Evolutionary conservation across 2,113 vertebrate species (phyloP).

Genomic region (Pteropus alecto): DNA sequence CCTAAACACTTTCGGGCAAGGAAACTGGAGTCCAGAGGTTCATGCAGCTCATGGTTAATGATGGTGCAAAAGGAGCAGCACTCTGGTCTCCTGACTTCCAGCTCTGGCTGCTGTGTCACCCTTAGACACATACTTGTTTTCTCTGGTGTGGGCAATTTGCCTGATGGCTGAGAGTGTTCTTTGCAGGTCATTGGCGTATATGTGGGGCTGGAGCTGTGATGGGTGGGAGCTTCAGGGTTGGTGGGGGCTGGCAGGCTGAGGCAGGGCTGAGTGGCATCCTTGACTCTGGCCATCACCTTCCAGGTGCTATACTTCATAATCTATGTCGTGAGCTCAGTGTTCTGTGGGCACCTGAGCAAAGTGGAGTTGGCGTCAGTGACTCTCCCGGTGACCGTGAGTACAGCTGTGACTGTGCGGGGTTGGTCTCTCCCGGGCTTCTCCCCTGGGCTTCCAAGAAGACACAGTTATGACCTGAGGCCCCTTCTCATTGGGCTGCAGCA

Average conservation of each 20-base stretch:
- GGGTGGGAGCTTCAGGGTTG: background rate
- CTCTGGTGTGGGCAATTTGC: fast-evolving
- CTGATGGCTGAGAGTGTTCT: fast-evolving
- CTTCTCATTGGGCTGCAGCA: background rate
- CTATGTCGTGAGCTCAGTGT: slow-evolving; percentile 81
- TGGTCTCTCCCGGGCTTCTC: background rate
- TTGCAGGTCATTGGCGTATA: fast-evolving
- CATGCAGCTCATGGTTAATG: background rate
- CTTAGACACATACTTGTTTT: background rate
- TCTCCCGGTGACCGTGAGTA: slow-evolving; percentile 81
- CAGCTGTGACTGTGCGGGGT: fast-evolving
- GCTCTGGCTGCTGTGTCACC: background rate
- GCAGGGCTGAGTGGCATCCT: fast-evolving
- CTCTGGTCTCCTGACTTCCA: background rate
- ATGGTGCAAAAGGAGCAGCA: fast-evolving
- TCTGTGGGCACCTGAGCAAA: slow-evolving; percentile 85
- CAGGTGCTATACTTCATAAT: slow-evolving; percentile 82
- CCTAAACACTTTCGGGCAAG: background rate
- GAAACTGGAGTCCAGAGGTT: fast-evolving
- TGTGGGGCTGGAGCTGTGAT: too few relatives aligned
- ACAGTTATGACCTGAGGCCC: too few relatives aligned
- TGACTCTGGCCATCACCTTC: fast-evolving
- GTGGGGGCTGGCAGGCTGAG: background rate
- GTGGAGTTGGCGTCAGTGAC: slow-evolving; percentile 82
- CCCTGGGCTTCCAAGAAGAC: background rate